Evolutionary conservation across 2,797 vertebrate genomes (phyloP).

Genomic region (Champsocephalus gunnari): DNA sequence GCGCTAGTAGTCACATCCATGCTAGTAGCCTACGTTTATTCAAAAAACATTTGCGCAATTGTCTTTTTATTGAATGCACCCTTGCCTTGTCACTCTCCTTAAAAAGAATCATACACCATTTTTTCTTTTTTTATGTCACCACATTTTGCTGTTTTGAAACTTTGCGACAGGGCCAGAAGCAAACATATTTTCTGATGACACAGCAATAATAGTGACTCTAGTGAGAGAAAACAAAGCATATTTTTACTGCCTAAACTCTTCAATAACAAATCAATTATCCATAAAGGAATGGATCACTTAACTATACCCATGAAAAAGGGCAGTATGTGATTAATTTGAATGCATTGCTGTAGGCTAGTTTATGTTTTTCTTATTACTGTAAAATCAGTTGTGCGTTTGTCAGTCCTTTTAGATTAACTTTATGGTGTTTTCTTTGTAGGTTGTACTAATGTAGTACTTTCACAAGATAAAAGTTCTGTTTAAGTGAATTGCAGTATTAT

Average conservation of each 20-base stretch:
- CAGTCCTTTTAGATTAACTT: not conserved
- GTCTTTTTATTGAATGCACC: not conserved
- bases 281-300: not conserved
- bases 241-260: not conserved
- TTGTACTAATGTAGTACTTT: not conserved
- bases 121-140: too few species aligned
- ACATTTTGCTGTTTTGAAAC: too few species aligned
- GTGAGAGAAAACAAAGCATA: not conserved
- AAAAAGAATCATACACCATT: too few species aligned
- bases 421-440: not conserved
- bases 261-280: conserved; percentile 6
- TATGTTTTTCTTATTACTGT: not conserved
- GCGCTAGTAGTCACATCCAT: not conserved
- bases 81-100: too few species aligned
- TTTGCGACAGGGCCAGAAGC: too few species aligned
- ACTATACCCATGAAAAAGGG: conserved; percentile 8
- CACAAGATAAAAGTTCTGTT: not conserved
- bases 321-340: not conserved
- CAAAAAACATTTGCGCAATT: not conserved
- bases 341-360: not conserved
- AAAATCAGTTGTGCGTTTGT: not conserved
- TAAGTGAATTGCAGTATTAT: not conserved
- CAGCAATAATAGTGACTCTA: not conserved
- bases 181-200: too few species aligned
- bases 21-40: not conserved